Evolutionary conservation across 2,113 vertebrate genomes (phyloP).

Genomic region (Crotalus viridis): DNA sequence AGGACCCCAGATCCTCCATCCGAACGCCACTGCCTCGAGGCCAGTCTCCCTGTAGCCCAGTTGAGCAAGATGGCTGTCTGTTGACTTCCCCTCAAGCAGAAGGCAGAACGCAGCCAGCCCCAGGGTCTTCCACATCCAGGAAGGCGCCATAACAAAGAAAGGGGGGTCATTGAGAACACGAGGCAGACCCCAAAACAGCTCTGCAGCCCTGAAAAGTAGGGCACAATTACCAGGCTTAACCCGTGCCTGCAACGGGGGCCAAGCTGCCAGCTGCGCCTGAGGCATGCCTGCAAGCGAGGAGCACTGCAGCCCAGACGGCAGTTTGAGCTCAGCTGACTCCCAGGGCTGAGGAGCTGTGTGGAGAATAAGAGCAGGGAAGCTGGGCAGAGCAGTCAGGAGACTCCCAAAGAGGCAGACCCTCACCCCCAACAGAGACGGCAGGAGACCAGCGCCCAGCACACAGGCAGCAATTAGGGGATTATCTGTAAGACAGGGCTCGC

Average conservation of each 20-base stretch:
- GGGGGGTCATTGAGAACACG: neutral
- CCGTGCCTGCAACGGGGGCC: slow-evolving; percentile 46
- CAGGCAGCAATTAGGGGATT: slow-evolving; percentile 40
- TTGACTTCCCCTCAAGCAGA: neutral
- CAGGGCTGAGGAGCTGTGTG: neutral
- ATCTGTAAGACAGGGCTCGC: slow-evolving; percentile 28
- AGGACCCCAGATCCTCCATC: neutral
- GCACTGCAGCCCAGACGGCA: neutral
- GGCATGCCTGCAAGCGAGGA: neutral
- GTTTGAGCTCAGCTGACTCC: neutral
- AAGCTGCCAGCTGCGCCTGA: neutral
- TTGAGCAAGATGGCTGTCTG: neutral
- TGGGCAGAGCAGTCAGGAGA: neutral
- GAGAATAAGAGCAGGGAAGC: neutral
- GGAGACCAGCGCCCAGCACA: slow-evolving; percentile 26
- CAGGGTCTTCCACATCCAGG: neutral
- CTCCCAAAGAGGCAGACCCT: neutral
- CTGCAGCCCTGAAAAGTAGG: slow-evolving; percentile 56
- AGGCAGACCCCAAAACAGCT: slow-evolving; percentile 30
- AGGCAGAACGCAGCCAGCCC: neutral
- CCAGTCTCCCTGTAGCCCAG: too few species aligned
- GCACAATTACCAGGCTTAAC: slow-evolving; percentile 46
- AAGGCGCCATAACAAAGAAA: neutral
- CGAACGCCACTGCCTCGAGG: too few species aligned
- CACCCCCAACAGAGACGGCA: neutral